A percentile compares a stretch with the other conserved stretches of the same genome.
These are phyloP conservation scores for Gymnoscelis rufifasciata DNA, from an alignment of 2,888 invertebrate genomes.

Conservation along the genomic window DNA sequence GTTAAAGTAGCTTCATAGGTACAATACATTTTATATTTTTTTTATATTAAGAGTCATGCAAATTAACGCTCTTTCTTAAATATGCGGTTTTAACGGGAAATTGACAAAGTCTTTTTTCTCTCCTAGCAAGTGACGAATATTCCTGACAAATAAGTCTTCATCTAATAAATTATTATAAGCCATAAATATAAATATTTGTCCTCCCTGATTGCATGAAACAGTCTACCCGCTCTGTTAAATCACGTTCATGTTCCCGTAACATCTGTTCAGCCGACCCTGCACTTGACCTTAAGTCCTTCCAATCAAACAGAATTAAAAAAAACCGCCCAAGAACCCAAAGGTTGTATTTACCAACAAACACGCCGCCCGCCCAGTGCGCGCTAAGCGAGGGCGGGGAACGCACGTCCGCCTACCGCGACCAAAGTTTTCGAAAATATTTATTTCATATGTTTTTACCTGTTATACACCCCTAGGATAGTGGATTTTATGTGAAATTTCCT, in stretches of 20 bases:
- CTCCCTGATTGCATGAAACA: no score
- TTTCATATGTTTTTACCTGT: conserved; percentile 26
- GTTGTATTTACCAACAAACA: conserved; percentile 16
- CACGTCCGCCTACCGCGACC: conserved; percentile 18
- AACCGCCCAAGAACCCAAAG: neutral
- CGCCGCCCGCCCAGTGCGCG: conserved; percentile 9
- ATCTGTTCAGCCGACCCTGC: conserved; percentile 1
- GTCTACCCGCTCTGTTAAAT: neutral
- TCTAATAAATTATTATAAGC: no score
- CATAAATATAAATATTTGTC: no score
- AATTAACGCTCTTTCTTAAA: no score
- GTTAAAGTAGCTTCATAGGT: no score
- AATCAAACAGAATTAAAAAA: conserved; percentile 11
- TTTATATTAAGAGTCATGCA: no score
- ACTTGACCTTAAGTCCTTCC: conserved; percentile 1
- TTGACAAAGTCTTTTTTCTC: no score
- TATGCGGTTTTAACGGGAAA: no score
- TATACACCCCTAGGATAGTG: conserved; percentile 30
- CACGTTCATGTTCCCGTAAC: neutral
- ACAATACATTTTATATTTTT: no score
- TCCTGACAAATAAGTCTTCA: no score
- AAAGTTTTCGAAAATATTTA: conserved; percentile 30
- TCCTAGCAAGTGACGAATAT: no score
- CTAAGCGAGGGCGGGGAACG: conserved; percentile 15
- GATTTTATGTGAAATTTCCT: conserved; percentile 23